phyloP scores from a whole-genome alignment of 2,113 vertebrate species.

The Steatornis caripensis region DNA sequence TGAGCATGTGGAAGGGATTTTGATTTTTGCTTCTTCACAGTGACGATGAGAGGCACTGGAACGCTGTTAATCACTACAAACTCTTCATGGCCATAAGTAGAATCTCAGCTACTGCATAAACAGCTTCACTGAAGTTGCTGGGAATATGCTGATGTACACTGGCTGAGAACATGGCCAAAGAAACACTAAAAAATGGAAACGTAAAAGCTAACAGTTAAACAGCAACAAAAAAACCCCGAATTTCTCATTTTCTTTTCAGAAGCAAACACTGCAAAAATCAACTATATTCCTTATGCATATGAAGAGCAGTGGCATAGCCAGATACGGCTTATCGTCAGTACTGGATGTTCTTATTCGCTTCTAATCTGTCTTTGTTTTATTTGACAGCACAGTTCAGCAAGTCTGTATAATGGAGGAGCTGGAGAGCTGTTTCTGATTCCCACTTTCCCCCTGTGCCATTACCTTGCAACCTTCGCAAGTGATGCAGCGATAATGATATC shows the following conservation, averaged over 20 bases:
- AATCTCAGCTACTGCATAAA: constrained; percentile 36
- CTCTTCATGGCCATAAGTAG: neutral
- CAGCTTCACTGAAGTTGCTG: neutral
- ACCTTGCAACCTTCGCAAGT: constrained; percentile 99
- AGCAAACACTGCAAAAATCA: neutral
- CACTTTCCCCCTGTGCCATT: neutral
- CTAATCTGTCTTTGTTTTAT: constrained; percentile 5
- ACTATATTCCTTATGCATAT: neutral
- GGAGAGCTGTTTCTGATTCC: constrained; percentile 20
- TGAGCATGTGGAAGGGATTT: neutral
- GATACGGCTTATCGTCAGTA: neutral
- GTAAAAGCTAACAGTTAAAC: neutral
- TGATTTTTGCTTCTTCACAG: neutral
- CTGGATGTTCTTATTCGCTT: neutral
- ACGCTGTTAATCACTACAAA: neutral
- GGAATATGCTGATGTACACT: neutral
- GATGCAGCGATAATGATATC: constrained; percentile 98
- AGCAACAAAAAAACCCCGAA: neutral
- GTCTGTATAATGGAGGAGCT: constrained; percentile 1
- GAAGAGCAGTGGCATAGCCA: neutral
- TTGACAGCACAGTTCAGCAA: neutral
- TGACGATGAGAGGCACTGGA: neutral
- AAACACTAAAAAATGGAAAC: neutral
- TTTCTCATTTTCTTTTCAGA: neutral
- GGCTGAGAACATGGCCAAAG: neutral